These are phyloP conservation scores for Pentamera pediparva DNA, from an alignment of 53 echinoderm and acorn worm genomes.

Conservation along the genomic window DNA sequence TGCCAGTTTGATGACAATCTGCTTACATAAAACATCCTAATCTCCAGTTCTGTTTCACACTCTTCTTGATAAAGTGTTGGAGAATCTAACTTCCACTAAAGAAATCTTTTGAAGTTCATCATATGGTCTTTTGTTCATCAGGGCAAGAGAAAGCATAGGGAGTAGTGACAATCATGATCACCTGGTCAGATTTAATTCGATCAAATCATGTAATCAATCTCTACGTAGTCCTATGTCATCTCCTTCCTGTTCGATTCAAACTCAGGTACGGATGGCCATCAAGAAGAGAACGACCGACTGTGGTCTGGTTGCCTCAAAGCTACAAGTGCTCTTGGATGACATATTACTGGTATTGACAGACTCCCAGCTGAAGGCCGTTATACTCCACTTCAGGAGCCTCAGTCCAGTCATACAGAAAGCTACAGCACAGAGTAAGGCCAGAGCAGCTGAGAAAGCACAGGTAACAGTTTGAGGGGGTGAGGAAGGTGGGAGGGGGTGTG, in stretches of 20 bases:
- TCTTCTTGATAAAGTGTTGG: too few species aligned
- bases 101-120: too few species aligned
- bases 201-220: background rate
- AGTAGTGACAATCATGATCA: too few species aligned
- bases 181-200: too few species aligned
- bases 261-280: conserved; percentile 73
- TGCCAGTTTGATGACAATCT: too few species aligned
- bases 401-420: conserved; percentile 88
- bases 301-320: conserved; percentile 73
- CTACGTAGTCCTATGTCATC: background rate
- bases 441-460: conserved; percentile 79
- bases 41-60: too few species aligned
- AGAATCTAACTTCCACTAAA: too few species aligned
- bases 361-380: conserved; percentile 89
- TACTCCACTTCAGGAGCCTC: conserved; percentile 77
- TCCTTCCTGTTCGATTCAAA: background rate
- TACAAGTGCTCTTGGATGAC: conserved; percentile 82
- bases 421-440: conserved; percentile 75
- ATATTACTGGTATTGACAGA: conserved; percentile 93
- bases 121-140: too few species aligned
- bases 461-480: conserved; percentile 26
- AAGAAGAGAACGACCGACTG: conserved; percentile 86
- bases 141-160: too few species aligned
- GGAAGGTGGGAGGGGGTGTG: background rate
- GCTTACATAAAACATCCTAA: too few species aligned